These are phyloP conservation scores for Goniozus legneri DNA, from an alignment of 1,140 invertebrate genomes.

Conservation along the genomic window DNA sequence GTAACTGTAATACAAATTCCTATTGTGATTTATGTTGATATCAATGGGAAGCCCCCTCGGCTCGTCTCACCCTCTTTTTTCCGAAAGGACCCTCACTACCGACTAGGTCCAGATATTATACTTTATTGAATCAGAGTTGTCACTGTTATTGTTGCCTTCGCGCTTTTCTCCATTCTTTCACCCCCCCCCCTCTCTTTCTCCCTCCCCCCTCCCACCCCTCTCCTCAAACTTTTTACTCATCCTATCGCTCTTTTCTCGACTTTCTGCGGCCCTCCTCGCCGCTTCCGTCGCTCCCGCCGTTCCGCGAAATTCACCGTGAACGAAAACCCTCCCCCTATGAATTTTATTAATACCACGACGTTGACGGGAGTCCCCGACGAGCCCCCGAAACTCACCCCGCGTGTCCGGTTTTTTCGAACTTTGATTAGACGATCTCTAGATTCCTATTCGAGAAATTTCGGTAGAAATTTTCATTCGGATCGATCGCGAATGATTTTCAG, in stretches of 20 bases:
- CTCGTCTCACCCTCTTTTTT: conserved; percentile 13
- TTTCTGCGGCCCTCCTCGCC: conserved; percentile 5
- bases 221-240: neutral
- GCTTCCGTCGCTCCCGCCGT: too few relatives aligned
- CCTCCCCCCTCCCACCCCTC: neutral
- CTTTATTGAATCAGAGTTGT: conserved; percentile 46
- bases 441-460: too few relatives aligned
- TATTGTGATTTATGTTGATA: conserved; percentile 58
- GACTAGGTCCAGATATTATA: conserved; percentile 35
- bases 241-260: neutral
- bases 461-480: too few relatives aligned
- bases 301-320: neutral
- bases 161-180: conserved; percentile 3
- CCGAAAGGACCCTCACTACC: neutral
- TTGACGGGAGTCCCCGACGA: too few relatives aligned
- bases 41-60: conserved; percentile 48
- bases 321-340: conserved; percentile 23
- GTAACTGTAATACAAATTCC: conserved; percentile 58
- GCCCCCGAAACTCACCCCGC: too few relatives aligned
- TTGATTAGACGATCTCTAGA: too few relatives aligned
- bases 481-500: too few relatives aligned
- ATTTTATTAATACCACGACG: conserved; percentile 41
- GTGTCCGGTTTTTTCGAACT: too few relatives aligned
- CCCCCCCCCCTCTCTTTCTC: neutral
- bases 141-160: conserved; percentile 39